These are phyloP conservation scores for Cercocebus atys DNA, from an alignment of 2,113 vertebrate species.

Conservation along the genomic window DNA sequence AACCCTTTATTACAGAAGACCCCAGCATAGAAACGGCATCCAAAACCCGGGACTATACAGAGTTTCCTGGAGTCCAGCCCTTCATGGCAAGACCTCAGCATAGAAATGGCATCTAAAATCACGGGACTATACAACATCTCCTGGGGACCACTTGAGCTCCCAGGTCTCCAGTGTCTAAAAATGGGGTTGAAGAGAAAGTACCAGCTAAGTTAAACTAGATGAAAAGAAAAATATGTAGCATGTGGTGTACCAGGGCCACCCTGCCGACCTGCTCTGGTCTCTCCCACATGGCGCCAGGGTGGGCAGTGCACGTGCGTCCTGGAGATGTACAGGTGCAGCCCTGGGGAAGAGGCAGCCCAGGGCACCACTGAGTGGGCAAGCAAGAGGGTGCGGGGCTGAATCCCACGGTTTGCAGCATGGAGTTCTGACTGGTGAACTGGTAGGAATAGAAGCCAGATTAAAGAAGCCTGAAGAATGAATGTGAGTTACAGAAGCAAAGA, in stretches of 20 bases:
- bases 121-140: neutral
- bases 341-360: neutral
- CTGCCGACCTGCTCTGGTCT: neutral
- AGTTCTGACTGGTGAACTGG: neutral
- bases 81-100: neutral
- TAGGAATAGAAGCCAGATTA: neutral
- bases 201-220: neutral
- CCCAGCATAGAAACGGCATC: neutral
- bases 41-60: neutral
- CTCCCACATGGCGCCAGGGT: accelerated
- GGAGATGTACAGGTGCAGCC: neutral
- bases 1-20: neutral
- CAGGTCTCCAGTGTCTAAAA: neutral
- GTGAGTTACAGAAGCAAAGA: neutral
- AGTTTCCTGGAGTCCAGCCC: neutral
- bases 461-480: neutral
- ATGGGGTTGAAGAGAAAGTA: neutral
- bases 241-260: neutral
- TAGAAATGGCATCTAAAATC: neutral
- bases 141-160: neutral
- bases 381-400: too few relatives aligned
- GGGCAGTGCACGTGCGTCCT: accelerated
- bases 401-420: neutral
- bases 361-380: neutral
- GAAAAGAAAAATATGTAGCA: neutral